These are phyloP conservation scores for Chauna torquata DNA, from an alignment of 2,113 vertebrate genomes.

Conservation along the genomic window DNA sequence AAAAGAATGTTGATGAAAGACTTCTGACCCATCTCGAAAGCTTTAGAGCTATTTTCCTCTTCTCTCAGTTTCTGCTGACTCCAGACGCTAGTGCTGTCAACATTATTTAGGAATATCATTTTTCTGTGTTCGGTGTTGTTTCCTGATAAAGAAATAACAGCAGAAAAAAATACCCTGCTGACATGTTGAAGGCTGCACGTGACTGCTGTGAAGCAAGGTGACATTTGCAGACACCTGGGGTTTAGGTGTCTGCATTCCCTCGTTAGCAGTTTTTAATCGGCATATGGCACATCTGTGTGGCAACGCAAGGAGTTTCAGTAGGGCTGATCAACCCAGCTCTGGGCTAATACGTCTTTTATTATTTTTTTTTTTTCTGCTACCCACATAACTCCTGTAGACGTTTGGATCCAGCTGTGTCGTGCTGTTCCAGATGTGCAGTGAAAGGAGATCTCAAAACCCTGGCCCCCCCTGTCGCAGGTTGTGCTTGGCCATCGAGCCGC, in stretches of 20 bases:
- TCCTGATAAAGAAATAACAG: background rate
- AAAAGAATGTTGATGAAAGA: background rate
- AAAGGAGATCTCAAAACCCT: background rate
- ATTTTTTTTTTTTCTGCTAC: background rate
- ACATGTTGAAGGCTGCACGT: background rate
- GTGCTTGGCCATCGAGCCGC: background rate
- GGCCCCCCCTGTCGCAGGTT: fast-evolving
- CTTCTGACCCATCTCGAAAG: constrained; percentile 1
- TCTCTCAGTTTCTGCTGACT: background rate
- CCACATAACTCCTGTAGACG: background rate
- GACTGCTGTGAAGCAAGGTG: background rate
- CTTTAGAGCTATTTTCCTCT: background rate
- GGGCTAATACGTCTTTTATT: fast-evolving
- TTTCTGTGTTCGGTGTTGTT: background rate
- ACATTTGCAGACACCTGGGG: background rate
- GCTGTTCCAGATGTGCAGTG: background rate
- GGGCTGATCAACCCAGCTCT: background rate
- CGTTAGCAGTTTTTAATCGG: background rate
- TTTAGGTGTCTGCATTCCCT: background rate
- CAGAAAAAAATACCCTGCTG: background rate
- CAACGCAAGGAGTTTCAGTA: background rate
- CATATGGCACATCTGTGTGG: background rate
- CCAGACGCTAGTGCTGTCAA: background rate
- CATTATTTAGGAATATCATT: constrained; percentile 15
- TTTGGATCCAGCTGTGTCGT: background rate